Evolutionary conservation across 2,797 vertebrate genomes (phyloP), one percentile per base, ranked within the genome.

Genomic region (Clarias laeviceps): DNA sequence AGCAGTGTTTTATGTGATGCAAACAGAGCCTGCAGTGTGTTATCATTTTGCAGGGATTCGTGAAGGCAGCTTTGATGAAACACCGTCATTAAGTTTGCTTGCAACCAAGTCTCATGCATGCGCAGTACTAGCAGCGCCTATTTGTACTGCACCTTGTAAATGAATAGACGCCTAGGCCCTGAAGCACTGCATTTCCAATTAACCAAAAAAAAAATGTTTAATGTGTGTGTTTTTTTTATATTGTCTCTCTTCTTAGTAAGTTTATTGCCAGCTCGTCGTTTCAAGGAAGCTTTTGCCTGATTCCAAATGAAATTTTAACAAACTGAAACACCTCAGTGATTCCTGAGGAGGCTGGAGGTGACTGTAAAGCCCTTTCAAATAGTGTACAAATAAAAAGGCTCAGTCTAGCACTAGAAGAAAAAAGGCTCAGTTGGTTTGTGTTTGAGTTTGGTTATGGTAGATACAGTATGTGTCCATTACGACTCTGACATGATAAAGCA

Each of bases 41-140:
- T 56, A 79, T 82, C 82, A 85, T 88, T 88, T 80, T 82, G 80
- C 64, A 56, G n/a, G 56, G 56, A 56, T 73, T 84, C 29, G 62
- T 22, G 69, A 80, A 86, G 64, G 45, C 45, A 27, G 18, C 80
- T 80, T 83, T 79, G 85, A 87, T 89, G 70, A 85, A 83, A 88
- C 61, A 64, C 54, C 79, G 29, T 89, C 84, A 73, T 86, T 88
- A 82, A 74, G 74, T 85, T 57, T 61, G 65, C 64, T 81, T 64
- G 54, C 73, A 84, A 65, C 45, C 20, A 27, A 57, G 56, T 66
- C 82, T 68, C 85, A 62, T 83, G 64, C 80, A 82, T 82, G 69
- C 62, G 45, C 22, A 54, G 45, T 82, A 86, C 84, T 82, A 56
- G 29, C 62, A 77, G 34, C 20, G 24, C 40, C 83, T 54, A 50